Percentiles rank a stretch among this genome's conserved stretches.
Evolutionary conservation across 1,140 invertebrate genomes (phyloP).

Genomic region (Gryllus bimaculatus): DNA sequence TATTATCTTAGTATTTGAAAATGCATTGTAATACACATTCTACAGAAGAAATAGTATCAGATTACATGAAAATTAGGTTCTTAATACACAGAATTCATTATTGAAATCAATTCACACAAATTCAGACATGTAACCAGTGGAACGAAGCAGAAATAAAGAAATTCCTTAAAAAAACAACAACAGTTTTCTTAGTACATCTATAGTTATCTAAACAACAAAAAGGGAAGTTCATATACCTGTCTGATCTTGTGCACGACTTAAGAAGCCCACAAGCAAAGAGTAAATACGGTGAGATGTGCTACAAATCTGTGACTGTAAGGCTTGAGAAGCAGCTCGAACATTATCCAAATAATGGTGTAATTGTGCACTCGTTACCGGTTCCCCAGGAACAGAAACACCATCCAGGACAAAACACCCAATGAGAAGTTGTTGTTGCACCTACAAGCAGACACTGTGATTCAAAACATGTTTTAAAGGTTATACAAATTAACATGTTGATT

Average conservation of each 20-base stretch:
- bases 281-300: constrained; percentile 38
- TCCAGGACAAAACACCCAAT: constrained; percentile 49
- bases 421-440: constrained; percentile 46
- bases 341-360: constrained; percentile 40
- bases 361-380: constrained; percentile 27
- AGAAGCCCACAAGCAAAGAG: constrained; percentile 31
- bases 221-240: background rate
- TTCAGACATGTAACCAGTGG: too few species aligned
- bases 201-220: background rate
- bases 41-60: too few species aligned
- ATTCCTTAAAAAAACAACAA: too few species aligned
- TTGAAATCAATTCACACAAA: too few species aligned
- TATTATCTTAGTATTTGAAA: too few species aligned
- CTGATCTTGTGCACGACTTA: constrained; percentile 18
- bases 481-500: too few species aligned
- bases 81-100: too few species aligned
- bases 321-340: constrained; percentile 14
- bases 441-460: background rate
- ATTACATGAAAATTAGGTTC: too few species aligned
- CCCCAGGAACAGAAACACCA: constrained; percentile 31
- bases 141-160: too few species aligned
- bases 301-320: constrained; percentile 35
- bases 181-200: background rate
- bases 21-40: too few species aligned
- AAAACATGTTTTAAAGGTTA: too few species aligned